Conservation (phyloP, 2,113 vertebrate species). For the Hemiprocne comata region DNA sequence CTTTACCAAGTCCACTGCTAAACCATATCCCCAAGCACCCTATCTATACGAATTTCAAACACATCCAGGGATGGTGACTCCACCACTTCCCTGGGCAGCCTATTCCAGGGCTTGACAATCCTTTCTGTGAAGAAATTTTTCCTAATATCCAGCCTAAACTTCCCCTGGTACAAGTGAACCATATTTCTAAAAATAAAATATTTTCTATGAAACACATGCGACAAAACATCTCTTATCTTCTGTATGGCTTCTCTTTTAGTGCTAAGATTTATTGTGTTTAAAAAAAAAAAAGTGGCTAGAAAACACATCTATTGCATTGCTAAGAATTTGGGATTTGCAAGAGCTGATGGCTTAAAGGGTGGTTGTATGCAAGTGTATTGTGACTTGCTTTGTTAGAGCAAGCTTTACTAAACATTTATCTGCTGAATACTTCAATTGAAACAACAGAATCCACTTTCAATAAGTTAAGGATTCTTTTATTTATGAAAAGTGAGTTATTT, state of each 20-base stretch:
- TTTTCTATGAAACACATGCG: constrained; percentile 15
- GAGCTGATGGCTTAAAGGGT: neutral
- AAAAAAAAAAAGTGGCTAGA: neutral
- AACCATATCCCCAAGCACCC: no score
- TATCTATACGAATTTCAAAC: no score
- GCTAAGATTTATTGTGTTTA: neutral
- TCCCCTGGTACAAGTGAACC: no score
- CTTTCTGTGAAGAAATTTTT: no score
- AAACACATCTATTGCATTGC: neutral
- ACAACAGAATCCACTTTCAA: neutral
- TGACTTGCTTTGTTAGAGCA: neutral
- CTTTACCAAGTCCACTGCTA: no score
- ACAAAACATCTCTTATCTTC: neutral
- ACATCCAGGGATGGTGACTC: no score
- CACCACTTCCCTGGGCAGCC: no score
- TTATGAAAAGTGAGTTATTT: neutral
- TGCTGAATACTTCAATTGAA: neutral
- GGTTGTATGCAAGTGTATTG: neutral
- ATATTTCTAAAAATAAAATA: constrained; percentile 24
- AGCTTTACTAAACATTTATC: neutral
- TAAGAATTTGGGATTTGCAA: neutral
- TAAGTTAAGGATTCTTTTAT: neutral
- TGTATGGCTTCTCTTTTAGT: neutral
- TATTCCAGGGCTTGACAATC: no score
- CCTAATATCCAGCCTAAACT: no score